Conservation (phyloP, 2,888 invertebrate species). For the Cheilosia urbana region DNA sequence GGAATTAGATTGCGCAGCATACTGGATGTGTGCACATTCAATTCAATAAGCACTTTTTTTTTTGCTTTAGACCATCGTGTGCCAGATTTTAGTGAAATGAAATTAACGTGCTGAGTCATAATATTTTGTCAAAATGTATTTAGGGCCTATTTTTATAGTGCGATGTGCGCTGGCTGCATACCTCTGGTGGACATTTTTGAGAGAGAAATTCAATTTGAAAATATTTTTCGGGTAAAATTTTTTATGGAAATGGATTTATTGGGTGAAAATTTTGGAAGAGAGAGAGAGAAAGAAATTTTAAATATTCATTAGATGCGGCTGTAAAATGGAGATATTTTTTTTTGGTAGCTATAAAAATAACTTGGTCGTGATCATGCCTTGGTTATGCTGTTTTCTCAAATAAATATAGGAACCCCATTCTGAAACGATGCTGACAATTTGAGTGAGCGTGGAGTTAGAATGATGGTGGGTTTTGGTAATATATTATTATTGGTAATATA, state of each 20-base stretch:
- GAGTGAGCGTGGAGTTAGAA: too few species aligned
- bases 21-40: constrained; percentile 16
- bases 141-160: constrained; percentile 23
- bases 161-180: constrained; percentile 1
- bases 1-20: constrained; percentile 23
- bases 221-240: not conserved
- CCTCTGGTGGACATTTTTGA: constrained; percentile 7
- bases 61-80: not conserved
- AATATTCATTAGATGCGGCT: too few species aligned
- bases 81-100: not conserved
- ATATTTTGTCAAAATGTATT: constrained; percentile 18
- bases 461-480: too few species aligned
- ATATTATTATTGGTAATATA: too few species aligned
- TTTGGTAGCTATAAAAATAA: too few species aligned
- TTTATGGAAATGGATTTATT: constrained; percentile 1
- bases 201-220: constrained; percentile 27
- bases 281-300: too few species aligned
- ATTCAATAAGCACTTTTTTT: constrained; percentile 5
- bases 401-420: too few species aligned
- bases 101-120: constrained; percentile 21
- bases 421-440: too few species aligned
- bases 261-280: not conserved
- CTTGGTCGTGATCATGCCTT: too few species aligned
- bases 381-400: too few species aligned
- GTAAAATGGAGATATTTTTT: too few species aligned